Conservation (phyloP, 2,888 invertebrate species). For the Lacanobia oleracea region DNA sequence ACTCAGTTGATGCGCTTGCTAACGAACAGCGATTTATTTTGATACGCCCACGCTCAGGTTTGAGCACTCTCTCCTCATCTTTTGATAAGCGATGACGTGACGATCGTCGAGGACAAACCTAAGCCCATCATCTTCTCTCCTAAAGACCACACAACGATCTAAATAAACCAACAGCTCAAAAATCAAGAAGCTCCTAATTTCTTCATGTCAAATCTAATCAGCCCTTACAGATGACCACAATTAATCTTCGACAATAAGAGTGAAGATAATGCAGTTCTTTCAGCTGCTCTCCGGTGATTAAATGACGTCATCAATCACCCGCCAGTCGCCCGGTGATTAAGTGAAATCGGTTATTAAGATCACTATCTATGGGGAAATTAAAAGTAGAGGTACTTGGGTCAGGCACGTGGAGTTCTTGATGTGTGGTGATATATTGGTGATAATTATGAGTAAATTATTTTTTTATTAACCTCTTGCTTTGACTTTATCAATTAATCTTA, state of each 20-base stretch:
- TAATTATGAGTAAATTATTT: neutral
- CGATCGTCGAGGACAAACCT: no score
- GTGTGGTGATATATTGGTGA: constrained; percentile 4
- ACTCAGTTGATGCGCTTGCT: no score
- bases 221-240: constrained; percentile 23
- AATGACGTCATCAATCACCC: constrained; percentile 53
- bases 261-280: constrained; percentile 46
- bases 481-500: neutral
- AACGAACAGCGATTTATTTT: no score
- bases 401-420: constrained; percentile 16
- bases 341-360: constrained; percentile 52
- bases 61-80: no score
- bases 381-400: constrained; percentile 20
- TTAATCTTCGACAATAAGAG: constrained; percentile 38
- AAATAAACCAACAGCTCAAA: constrained; percentile 1
- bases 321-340: constrained; percentile 45
- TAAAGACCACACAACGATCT: no score
- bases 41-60: no score
- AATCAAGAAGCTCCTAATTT: neutral
- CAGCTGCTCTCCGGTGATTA: constrained; percentile 29
- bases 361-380: constrained; percentile 39
- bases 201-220: constrained; percentile 25
- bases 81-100: no score
- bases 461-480: neutral
- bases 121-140: no score